These are phyloP conservation scores for Indri indri DNA, from an alignment of 2,113 vertebrate genomes.

Conservation along the genomic window DNA sequence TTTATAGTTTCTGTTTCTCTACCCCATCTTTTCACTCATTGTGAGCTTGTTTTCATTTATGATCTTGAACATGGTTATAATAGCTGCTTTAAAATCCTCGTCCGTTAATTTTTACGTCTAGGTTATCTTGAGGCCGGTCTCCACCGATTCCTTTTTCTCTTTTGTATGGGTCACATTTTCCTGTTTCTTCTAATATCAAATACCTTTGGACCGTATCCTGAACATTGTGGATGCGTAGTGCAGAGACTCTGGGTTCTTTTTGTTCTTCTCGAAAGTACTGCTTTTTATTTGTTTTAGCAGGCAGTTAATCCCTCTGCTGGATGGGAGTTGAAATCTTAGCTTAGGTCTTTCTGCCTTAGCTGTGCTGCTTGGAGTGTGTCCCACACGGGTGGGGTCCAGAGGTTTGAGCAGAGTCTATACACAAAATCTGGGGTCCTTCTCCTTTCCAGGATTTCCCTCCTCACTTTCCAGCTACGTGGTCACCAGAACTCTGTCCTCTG, in stretches of 20 bases:
- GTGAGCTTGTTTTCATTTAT: background rate
- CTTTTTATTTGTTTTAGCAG: background rate
- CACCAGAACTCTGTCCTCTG: background rate
- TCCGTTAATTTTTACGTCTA: background rate
- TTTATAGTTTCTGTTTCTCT: background rate
- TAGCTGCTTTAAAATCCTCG: background rate
- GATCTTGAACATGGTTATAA: background rate
- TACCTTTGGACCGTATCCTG: background rate
- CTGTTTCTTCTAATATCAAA: background rate
- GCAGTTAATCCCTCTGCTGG: background rate
- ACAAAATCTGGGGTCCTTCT: background rate
- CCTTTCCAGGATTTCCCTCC: background rate
- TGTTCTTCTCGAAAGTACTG: background rate
- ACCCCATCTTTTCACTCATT: background rate
- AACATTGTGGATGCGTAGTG: background rate
- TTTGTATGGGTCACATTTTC: background rate
- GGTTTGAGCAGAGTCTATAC: background rate
- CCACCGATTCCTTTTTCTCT: background rate
- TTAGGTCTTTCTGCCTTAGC: background rate
- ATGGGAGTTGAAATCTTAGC: background rate
- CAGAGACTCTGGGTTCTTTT: background rate
- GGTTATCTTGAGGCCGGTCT: background rate
- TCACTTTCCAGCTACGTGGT: background rate
- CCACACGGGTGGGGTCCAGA: background rate
- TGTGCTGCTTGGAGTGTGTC: background rate